A percentile compares a stretch with the other conserved stretches of the same genome.
Evolutionary conservation across 2,113 vertebrate species (phyloP).

Genomic region (Perca schrenkii): DNA sequence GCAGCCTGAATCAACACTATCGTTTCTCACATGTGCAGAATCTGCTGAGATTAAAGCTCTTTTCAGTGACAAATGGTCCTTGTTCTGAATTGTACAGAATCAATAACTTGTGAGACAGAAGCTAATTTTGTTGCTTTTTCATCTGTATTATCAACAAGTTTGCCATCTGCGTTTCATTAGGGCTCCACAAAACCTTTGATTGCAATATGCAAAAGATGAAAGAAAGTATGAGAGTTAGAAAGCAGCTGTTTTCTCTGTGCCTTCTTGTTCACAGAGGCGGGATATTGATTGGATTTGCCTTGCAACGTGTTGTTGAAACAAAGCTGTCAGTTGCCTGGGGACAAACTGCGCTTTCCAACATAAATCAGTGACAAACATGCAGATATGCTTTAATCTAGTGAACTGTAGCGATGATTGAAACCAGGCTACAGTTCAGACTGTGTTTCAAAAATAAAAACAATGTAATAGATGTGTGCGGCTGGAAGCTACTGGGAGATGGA

Average conservation of each 20-base stretch:
- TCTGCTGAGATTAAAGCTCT: slow-evolving; percentile 50
- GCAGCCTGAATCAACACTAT: slow-evolving; percentile 15
- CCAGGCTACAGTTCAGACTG: background rate
- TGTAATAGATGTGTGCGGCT: background rate
- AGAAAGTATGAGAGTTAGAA: slow-evolving; percentile 19
- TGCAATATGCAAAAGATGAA: slow-evolving; percentile 47
- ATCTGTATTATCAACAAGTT: slow-evolving; percentile 43
- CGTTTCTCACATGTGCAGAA: slow-evolving; percentile 28
- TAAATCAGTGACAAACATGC: slow-evolving; percentile 27
- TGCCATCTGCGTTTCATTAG: slow-evolving; percentile 67
- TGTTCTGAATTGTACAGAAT: slow-evolving; percentile 21
- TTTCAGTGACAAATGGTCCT: slow-evolving; percentile 27
- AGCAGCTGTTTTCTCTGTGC: slow-evolving; percentile 22
- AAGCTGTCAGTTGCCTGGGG: slow-evolving; percentile 20
- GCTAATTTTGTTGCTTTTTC: slow-evolving; percentile 53
- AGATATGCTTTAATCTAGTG: slow-evolving; percentile 36
- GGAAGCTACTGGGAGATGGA: background rate
- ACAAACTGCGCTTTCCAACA: background rate
- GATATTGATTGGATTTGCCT: slow-evolving; percentile 52
- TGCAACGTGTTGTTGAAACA: slow-evolving; percentile 21
- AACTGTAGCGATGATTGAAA: slow-evolving; percentile 19
- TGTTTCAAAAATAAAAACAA: background rate
- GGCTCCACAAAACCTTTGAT: slow-evolving; percentile 10
- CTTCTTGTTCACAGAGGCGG: slow-evolving; percentile 1
- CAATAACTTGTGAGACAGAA: slow-evolving; percentile 49